A percentile compares a stretch with the other conserved stretches of the same genome.
Evolutionary conservation across 2,113 vertebrate genomes (phyloP).

Genomic region (Fregetta grallaria): DNA sequence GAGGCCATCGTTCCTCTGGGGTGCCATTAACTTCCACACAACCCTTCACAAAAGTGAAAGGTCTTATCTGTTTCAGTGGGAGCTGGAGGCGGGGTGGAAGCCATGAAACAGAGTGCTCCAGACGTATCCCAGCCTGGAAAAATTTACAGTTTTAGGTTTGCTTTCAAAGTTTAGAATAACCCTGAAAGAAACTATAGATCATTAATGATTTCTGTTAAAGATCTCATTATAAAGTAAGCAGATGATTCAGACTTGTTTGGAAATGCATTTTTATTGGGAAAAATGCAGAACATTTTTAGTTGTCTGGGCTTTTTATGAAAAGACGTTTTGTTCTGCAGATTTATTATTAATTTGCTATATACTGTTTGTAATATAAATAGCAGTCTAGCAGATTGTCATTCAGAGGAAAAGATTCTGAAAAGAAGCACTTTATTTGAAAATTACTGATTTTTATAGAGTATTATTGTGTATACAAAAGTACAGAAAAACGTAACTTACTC

Average conservation of each 20-base stretch:
- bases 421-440: background rate
- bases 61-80: background rate
- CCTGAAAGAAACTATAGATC: background rate
- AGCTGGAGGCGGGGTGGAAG: background rate
- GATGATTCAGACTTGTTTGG: background rate
- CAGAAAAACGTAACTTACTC: background rate
- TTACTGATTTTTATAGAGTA: background rate
- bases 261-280: background rate
- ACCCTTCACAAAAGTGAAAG: background rate
- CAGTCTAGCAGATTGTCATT: background rate
- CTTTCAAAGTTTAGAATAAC: background rate
- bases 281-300: conserved; percentile 28
- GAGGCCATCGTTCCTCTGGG: background rate
- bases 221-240: background rate
- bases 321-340: conserved; percentile 29
- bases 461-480: background rate
- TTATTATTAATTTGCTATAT: background rate
- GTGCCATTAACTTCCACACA: conserved; percentile 6
- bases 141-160: background rate
- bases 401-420: background rate
- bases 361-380: background rate
- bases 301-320: conserved; percentile 9
- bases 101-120: background rate
- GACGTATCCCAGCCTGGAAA: background rate
- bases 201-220: background rate